phyloP scores from a whole-genome alignment of 2,797 vertebrate species.

The Crenuchus spilurus region DNA sequence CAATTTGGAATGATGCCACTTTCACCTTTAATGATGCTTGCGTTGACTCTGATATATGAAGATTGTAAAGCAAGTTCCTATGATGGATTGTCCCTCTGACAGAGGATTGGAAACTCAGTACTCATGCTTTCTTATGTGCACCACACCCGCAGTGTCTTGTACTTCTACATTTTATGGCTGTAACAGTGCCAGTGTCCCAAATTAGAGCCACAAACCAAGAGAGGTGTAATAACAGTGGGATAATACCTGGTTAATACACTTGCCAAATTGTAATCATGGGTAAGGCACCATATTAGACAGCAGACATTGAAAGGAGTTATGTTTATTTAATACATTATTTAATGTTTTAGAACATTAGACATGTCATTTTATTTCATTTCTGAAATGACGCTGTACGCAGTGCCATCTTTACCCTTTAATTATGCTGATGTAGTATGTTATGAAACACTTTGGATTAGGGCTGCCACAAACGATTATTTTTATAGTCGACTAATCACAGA shows the following conservation, averaged over 20 bases:
- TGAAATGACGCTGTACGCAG: slow-evolving; percentile 50
- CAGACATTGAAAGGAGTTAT: slow-evolving; percentile 39
- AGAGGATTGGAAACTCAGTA: not conserved
- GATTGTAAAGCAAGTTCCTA: not conserved
- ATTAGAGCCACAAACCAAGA: not conserved
- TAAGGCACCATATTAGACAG: slow-evolving; percentile 47
- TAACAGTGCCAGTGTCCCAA: not conserved
- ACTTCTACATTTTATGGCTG: not conserved
- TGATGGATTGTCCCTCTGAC: not conserved
- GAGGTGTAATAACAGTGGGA: slow-evolving; percentile 15
- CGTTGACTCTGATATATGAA: not conserved
- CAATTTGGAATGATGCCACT: not conserved
- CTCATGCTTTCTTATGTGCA: not conserved
- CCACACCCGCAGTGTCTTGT: not conserved
- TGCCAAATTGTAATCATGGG: slow-evolving; percentile 34
- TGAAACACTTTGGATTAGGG: too few relatives aligned
- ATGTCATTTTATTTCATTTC: slow-evolving; percentile 57
- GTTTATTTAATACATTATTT: slow-evolving; percentile 41
- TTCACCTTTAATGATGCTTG: not conserved
- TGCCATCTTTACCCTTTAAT: slow-evolving; percentile 57
- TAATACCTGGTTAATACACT: slow-evolving; percentile 58
- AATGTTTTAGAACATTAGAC: slow-evolving; percentile 58
- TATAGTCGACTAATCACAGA: too few relatives aligned
- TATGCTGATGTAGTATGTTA: slow-evolving; percentile 67
- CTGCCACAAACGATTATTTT: too few relatives aligned